Base-by-base conservation (phyloP, 2,888 invertebrate genomes). In the Epirrhoe alternata region DNA sequence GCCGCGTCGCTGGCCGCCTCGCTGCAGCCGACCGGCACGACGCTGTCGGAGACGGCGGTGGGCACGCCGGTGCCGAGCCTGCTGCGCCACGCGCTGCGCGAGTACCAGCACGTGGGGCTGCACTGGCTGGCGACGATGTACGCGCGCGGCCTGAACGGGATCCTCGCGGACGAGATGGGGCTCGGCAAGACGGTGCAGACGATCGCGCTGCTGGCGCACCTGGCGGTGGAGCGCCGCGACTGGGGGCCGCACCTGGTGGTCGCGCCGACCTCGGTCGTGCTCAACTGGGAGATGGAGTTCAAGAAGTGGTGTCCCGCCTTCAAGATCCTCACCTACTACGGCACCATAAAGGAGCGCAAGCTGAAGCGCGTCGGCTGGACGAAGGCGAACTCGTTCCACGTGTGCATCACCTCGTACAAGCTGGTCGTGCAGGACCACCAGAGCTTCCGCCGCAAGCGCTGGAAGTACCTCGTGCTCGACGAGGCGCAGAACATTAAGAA, bases 211-310 rank as follows among this genome's bases (percentile, higher is more conserved):
- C 92, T 99, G 70, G 98, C 98, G 30, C 98, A 99, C 93, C 93
- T 99, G 75, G 99, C 99, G 24, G 97, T 98, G 79, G 98, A 98
- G 81, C 96, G 96, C 82, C 95, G 94, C 74, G 96, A 98, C 85
- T 99, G 99, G 99, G 99, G 99, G 38, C 99, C 99, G 61, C 99
- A 99, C 94, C 94, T 99, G 30, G 98, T 99, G 75, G 97, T 99
- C 71, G 99, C 99, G 74, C 99, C 99, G 67, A 99, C 99, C 14
- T 99, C 99, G 74, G 99, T 99, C 58, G 99, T 99, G 97, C 95
- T 99, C 70, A 99, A 99, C 93, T 99, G 99, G 99, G 99, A 99
- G 94, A 98, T 99, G 98, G 99, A 99, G 91, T 97, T 99, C 84
- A 99, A 99, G 90, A 99, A 99, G 89, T 99, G 99, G 99, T 99